phyloP scores from a whole-genome alignment of 2,797 vertebrate genomes.

The Otolemur crassicaudatus region DNA sequence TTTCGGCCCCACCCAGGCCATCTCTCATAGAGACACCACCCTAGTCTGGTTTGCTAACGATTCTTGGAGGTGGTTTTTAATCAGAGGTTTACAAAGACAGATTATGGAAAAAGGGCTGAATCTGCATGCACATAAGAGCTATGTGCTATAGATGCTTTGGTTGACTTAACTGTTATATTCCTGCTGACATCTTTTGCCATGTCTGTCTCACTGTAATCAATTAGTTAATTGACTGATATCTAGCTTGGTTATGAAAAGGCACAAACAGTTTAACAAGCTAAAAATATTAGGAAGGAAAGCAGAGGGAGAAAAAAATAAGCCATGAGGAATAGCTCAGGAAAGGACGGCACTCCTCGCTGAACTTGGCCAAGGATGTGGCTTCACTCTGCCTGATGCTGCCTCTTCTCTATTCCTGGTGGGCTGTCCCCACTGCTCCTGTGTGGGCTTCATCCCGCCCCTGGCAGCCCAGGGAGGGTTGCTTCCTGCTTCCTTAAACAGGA shows the following conservation, averaged over 20 bases:
- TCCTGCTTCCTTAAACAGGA: neutral
- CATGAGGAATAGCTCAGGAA: neutral
- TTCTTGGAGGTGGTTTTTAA: neutral
- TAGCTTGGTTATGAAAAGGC: neutral
- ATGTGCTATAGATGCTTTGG: neutral
- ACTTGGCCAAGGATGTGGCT: neutral
- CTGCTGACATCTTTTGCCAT: neutral
- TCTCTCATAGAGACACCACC: neutral
- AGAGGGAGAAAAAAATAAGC: neutral
- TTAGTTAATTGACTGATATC: neutral
- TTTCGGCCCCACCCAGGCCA: neutral
- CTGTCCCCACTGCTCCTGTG: neutral
- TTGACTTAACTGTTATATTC: neutral
- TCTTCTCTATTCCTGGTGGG: neutral
- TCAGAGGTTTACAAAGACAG: neutral
- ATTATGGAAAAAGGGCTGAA: neutral
- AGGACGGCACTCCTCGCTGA: neutral
- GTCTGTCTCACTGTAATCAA: neutral
- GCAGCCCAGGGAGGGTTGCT: neutral
- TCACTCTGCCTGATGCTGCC: accelerated
- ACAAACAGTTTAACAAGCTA: neutral
- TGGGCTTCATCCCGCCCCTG: neutral
- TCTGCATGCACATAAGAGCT: neutral
- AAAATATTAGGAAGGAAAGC: neutral
- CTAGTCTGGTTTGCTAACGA: neutral